A percentile compares a stretch with the other conserved stretches of the same genome.
Conservation (phyloP, 2,888 invertebrate genomes). For the Oscheius sp. region DNA sequence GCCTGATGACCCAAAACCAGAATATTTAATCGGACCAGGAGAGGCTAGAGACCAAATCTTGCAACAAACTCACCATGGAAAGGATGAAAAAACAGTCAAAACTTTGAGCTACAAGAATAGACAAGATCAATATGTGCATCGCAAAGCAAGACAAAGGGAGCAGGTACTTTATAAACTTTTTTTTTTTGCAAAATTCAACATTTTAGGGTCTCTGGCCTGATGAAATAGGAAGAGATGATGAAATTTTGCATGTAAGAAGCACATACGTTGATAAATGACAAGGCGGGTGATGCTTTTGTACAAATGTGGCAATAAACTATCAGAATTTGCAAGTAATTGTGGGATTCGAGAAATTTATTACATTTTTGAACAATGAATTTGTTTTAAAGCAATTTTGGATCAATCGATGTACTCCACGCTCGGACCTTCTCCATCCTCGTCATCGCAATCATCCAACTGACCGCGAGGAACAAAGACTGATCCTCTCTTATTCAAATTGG, state of each 20-base stretch:
- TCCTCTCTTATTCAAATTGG: slow-evolving; percentile 14
- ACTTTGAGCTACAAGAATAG: background rate
- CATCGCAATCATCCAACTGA: slow-evolving; percentile 1
- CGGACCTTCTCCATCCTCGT: slow-evolving; percentile 20
- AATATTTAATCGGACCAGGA: background rate
- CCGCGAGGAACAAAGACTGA: slow-evolving; percentile 24
- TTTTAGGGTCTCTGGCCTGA: slow-evolving; percentile 4
- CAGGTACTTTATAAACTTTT: background rate
- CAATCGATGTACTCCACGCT: slow-evolving; percentile 24
- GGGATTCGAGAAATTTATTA: background rate
- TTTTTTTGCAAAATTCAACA: background rate
- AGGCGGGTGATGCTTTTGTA: background rate
- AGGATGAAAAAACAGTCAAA: background rate
- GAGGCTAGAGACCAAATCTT: background rate
- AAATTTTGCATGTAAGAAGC: background rate
- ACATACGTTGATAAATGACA: background rate
- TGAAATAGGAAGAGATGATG: background rate
- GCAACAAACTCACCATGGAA: background rate
- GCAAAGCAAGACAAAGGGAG: background rate
- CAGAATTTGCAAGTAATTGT: background rate
- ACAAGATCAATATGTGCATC: too few species aligned
- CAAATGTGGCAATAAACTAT: background rate
- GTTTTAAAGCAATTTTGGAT: background rate
- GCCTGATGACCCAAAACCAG: background rate
- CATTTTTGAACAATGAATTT: background rate